phyloP scores from a whole-genome alignment of 23 tunicate genomes.

The Ascidia mentula region DNA sequence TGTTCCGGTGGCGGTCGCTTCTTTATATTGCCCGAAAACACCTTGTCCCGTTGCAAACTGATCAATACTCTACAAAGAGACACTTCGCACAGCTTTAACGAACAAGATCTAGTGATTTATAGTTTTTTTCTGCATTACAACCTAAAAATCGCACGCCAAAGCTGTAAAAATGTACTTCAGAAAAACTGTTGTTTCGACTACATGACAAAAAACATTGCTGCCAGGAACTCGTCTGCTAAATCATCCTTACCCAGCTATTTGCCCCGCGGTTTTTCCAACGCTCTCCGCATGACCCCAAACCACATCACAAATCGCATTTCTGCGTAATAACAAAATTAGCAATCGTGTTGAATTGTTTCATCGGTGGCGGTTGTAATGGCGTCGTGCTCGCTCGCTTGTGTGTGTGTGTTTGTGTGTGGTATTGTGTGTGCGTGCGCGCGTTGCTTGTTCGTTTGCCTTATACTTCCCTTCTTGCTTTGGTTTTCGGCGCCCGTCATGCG shows the following conservation, averaged over 20 bases:
- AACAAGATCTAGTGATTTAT: no score
- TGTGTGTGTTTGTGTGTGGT: background rate
- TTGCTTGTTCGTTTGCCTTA: background rate
- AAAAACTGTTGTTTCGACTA: no score
- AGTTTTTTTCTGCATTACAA: no score
- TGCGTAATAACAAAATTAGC: no score
- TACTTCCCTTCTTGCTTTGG: background rate
- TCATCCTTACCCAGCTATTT: background rate
- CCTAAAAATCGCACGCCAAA: no score
- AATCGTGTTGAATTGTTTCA: no score
- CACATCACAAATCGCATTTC: background rate
- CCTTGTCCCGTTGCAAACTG: no score
- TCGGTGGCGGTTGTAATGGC: constrained; percentile 6
- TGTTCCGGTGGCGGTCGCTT: constrained; percentile 1
- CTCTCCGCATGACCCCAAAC: background rate
- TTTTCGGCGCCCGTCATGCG: background rate
- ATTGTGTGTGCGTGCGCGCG: background rate
- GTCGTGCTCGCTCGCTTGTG: background rate
- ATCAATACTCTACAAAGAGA: no score
- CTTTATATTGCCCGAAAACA: background rate
- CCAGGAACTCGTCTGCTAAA: background rate
- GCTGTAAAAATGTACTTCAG: no score
- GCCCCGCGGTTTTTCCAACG: background rate
- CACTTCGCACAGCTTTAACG: no score
- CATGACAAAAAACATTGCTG: background rate